These are phyloP conservation scores for Synanthedon tipuliformis DNA, from an alignment of 2,888 invertebrate species.

Conservation along the genomic window DNA sequence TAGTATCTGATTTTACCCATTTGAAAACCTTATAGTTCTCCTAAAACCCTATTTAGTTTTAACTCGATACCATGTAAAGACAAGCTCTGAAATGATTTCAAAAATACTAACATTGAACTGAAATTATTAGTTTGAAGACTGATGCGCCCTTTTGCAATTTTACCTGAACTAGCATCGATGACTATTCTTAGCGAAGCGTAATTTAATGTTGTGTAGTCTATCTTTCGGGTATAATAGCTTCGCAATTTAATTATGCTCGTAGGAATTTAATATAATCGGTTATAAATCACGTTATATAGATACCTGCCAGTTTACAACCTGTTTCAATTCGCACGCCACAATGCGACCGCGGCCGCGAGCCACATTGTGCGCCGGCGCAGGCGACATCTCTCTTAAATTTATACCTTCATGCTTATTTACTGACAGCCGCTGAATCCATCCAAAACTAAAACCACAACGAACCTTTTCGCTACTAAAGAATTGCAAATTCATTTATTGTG, in stretches of 20 bases:
- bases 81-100: too few relatives aligned
- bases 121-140: too few relatives aligned
- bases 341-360: constrained; percentile 37
- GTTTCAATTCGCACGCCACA: constrained; percentile 64
- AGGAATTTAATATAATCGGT: constrained; percentile 57
- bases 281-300: constrained; percentile 63
- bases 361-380: constrained; percentile 30
- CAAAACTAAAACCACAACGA: constrained; percentile 34
- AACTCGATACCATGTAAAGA: too few relatives aligned
- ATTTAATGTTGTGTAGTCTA: constrained; percentile 39
- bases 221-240: constrained; percentile 57
- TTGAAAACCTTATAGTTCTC: too few relatives aligned
- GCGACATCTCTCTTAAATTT: constrained; percentile 50
- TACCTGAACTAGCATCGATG: too few relatives aligned
- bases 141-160: too few relatives aligned
- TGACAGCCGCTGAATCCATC: constrained; percentile 38
- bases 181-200: constrained; percentile 15
- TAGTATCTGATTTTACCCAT: too few relatives aligned
- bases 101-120: too few relatives aligned
- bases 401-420: constrained; percentile 64
- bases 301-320: constrained; percentile 64
- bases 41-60: too few relatives aligned
- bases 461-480: constrained; percentile 47
- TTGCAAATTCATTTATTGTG: constrained; percentile 45
- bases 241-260: constrained; percentile 60